Conservation (phyloP, 2,113 vertebrate species). For the Sciurus niger region DNA sequence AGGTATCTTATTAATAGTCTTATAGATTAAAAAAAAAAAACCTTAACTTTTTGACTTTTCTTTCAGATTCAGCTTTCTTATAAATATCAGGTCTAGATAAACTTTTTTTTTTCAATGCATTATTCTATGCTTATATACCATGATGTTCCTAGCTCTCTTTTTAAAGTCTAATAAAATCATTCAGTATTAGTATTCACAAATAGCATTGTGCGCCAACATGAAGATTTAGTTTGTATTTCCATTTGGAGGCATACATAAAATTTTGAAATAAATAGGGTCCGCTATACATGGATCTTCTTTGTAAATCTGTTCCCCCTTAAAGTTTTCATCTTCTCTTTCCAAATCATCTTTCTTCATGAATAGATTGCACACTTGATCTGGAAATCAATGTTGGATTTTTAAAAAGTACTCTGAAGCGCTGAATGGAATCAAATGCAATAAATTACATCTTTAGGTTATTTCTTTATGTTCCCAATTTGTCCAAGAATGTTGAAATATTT, state of each 20-base stretch:
- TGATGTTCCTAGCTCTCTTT: background rate
- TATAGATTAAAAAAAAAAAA: background rate
- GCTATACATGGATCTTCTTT: background rate
- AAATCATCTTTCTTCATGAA: conserved; percentile 46
- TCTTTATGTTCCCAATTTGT: conserved; percentile 50
- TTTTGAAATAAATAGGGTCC: background rate
- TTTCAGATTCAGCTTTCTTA: conserved; percentile 36
- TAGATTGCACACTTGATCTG: conserved; percentile 12
- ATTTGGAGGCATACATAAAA: conserved; percentile 54
- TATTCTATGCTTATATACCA: background rate
- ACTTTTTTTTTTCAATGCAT: background rate
- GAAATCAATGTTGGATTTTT: conserved; percentile 46
- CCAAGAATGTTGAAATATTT: background rate
- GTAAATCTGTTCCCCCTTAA: conserved; percentile 19
- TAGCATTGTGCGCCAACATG: background rate
- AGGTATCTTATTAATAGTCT: background rate
- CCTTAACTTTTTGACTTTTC: conserved; percentile 7
- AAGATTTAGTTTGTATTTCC: conserved; percentile 52
- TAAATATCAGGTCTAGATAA: conserved; percentile 27
- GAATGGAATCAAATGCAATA: conserved; percentile 4
- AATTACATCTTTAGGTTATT: conserved; percentile 36
- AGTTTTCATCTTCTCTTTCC: background rate
- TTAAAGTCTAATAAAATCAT: conserved; percentile 30
- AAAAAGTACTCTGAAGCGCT: background rate
- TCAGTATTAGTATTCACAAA: conserved; percentile 11